These are phyloP conservation scores for Pseudeuparius sepicola DNA, from an alignment of 2,888 invertebrate species.

Conservation along the genomic window DNA sequence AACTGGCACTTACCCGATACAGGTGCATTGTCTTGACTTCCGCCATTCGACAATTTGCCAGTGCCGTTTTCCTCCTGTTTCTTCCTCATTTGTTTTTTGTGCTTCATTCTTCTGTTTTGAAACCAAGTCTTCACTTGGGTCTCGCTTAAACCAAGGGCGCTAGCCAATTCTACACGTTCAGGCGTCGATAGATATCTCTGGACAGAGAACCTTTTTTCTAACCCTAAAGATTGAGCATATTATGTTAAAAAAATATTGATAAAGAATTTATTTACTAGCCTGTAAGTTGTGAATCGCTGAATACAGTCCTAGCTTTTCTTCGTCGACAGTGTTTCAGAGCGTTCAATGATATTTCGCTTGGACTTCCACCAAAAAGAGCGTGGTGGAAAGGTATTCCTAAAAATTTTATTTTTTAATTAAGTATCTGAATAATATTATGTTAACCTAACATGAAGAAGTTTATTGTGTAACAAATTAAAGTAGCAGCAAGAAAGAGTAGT, in stretches of 20 bases:
- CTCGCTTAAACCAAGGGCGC: constrained; percentile 85
- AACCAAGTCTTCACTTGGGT: constrained; percentile 97
- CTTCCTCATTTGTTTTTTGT: constrained; percentile 82
- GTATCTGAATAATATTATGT: neutral
- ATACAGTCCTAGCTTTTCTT: constrained; percentile 91
- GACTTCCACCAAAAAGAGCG: constrained; percentile 52
- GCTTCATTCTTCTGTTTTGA: constrained; percentile 94
- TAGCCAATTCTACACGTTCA: constrained; percentile 89
- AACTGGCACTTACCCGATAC: too few species aligned
- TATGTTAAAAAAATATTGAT: constrained; percentile 7
- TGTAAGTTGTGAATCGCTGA: constrained; percentile 69
- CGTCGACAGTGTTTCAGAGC: constrained; percentile 89
- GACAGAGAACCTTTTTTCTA: constrained; percentile 91
- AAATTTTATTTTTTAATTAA: too few species aligned
- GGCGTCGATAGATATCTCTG: constrained; percentile 94
- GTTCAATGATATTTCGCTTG: constrained; percentile 56
- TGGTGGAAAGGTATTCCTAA: constrained; percentile 53
- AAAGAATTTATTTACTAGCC: constrained; percentile 29
- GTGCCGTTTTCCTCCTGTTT: constrained; percentile 46
- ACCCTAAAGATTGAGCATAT: constrained; percentile 46
- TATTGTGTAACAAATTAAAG: too few species aligned
- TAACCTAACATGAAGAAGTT: too few species aligned
- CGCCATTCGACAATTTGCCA: too few species aligned
- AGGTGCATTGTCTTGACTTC: too few species aligned
- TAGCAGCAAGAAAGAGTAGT: too few species aligned